Conservation (phyloP, 1,140 invertebrate species). For the Eueides isabella region DNA sequence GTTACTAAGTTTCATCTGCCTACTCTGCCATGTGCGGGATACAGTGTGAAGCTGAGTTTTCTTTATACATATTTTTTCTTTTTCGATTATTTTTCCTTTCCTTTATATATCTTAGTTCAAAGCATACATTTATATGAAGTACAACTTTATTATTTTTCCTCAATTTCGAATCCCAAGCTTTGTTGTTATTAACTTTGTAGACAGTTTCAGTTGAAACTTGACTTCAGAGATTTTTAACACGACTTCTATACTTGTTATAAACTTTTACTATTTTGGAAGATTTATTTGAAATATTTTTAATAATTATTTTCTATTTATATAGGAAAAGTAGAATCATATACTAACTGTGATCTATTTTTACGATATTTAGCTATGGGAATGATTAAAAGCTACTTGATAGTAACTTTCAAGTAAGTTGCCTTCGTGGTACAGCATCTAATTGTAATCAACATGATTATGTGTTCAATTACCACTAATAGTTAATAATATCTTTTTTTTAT, state of each 20-base stretch:
- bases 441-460: no score
- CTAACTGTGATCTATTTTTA: background rate
- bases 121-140: background rate
- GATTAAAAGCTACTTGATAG: no score
- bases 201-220: constrained; percentile 1
- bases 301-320: background rate
- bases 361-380: no score
- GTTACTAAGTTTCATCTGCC: no score
- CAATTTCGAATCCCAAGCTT: background rate
- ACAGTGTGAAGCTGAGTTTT: no score
- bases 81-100: no score
- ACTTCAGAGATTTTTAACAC: constrained; percentile 4
- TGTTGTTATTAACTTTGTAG: constrained; percentile 9
- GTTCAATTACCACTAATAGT: no score
- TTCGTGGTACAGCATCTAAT: no score
- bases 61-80: no score
- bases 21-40: no score
- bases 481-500: no score
- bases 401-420: no score
- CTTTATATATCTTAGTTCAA: background rate
- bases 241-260: constrained; percentile 7
- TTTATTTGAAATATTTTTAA: background rate
- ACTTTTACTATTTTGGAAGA: background rate
- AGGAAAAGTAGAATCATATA: background rate
- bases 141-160: background rate